These are phyloP conservation scores for Hydrocynus forskahlii DNA, from an alignment of 2,797 vertebrate species.

Conservation along the genomic window DNA sequence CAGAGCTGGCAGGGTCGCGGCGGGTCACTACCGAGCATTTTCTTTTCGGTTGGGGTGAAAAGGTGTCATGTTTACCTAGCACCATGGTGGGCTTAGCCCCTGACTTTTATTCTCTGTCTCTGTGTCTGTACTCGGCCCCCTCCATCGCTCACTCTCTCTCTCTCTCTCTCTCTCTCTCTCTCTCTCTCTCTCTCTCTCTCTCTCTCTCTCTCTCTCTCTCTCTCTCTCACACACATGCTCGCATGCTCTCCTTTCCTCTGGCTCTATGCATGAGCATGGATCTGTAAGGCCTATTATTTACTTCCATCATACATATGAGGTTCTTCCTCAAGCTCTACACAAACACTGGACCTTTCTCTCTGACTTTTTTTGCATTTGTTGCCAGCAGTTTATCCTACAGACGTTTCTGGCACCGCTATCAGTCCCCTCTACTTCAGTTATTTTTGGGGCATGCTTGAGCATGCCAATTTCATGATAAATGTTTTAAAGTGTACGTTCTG, in stretches of 20 bases:
- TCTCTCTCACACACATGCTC: no score
- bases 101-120: conserved; percentile 48
- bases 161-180: background rate
- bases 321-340: conserved; percentile 66
- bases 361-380: background rate
- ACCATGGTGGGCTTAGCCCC: conserved; percentile 51
- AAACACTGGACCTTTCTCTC: conserved; percentile 13
- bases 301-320: conserved; percentile 70
- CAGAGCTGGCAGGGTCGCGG: conserved; percentile 83
- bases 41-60: conserved; percentile 71
- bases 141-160: background rate
- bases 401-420: background rate
- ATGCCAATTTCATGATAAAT: no score
- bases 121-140: background rate
- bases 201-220: no score
- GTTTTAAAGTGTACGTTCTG: no score
- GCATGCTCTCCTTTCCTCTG: background rate
- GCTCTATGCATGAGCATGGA: background rate
- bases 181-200: no score
- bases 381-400: background rate
- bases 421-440: background rate
- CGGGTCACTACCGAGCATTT: conserved; percentile 80
- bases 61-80: conserved; percentile 78
- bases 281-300: conserved; percentile 36
- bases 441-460: no score